Evolutionary conservation across 2,888 invertebrate species (phyloP).

Genomic region (Atrina japonica): DNA sequence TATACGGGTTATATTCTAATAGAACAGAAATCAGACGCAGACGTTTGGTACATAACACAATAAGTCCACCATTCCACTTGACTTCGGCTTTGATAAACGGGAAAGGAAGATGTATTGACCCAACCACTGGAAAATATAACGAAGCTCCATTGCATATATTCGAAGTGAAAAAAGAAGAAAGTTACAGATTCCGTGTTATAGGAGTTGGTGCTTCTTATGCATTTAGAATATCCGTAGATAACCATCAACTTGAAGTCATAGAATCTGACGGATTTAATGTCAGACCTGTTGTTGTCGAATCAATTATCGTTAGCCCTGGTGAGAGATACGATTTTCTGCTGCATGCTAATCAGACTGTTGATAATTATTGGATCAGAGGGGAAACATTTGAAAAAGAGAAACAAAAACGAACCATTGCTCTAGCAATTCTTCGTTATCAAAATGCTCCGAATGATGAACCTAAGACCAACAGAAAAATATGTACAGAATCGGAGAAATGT

Average conservation of each 20-base stretch:
- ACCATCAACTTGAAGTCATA: conserved; percentile 50
- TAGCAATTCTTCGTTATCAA: conserved; percentile 34
- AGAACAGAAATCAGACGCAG: neutral
- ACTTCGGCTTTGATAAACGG: conserved; percentile 68
- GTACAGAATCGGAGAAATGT: conserved; percentile 38
- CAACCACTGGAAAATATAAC: conserved; percentile 24
- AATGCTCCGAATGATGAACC: conserved; percentile 16
- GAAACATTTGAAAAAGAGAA: conserved; percentile 37
- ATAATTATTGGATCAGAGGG: conserved; percentile 58
- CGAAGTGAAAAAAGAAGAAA: conserved; percentile 27
- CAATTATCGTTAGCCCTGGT: conserved; percentile 49
- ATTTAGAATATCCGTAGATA: conserved; percentile 52
- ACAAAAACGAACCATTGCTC: conserved; percentile 27
- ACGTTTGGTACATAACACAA: conserved; percentile 24
- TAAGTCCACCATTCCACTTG: conserved; percentile 29
- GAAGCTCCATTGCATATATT: conserved; percentile 45
- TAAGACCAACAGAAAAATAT: conserved; percentile 11
- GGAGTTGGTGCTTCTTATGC: conserved; percentile 49
- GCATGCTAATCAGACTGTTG: conserved; percentile 42
- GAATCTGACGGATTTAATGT: conserved; percentile 54
- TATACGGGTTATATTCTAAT: conserved; percentile 30
- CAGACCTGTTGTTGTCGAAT: conserved; percentile 44
- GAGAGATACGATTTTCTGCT: conserved; percentile 57
- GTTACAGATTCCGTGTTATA: conserved; percentile 53
- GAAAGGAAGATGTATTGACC: conserved; percentile 54